These are phyloP conservation scores for Phasianus colchicus DNA, from an alignment of 2,113 vertebrate species.

Conservation along the genomic window DNA sequence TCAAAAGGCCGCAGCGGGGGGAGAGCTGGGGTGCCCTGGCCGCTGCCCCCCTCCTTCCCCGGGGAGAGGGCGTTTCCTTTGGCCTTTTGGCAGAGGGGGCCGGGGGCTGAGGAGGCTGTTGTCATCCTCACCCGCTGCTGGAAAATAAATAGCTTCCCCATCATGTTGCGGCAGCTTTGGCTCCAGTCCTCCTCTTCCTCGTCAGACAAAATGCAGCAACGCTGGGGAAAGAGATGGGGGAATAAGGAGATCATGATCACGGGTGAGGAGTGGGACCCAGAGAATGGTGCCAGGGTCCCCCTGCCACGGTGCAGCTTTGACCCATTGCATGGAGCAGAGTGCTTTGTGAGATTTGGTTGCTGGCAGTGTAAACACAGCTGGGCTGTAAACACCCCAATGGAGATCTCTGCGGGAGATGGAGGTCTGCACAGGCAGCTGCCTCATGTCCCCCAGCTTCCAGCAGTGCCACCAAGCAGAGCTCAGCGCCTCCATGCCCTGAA, in stretches of 20 bases:
- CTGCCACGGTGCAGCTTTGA: neutral
- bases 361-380: slow-evolving; percentile 56
- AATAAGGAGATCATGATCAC: neutral
- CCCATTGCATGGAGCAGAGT: neutral
- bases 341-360: slow-evolving; percentile 18
- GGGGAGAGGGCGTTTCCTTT: slow-evolving; percentile 68
- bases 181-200: slow-evolving; percentile 10
- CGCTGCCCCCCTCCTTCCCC: neutral
- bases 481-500: neutral
- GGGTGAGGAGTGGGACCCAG: neutral
- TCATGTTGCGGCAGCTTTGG: neutral
- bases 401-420: neutral
- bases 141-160: slow-evolving; percentile 47
- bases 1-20: slow-evolving; percentile 56
- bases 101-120: neutral
- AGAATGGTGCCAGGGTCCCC: neutral
- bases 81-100: slow-evolving; percentile 47
- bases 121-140: slow-evolving; percentile 46
- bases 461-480: neutral
- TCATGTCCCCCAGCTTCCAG: neutral
- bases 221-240: neutral
- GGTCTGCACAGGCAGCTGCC: neutral
- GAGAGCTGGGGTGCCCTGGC: neutral
- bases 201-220: too few relatives aligned
- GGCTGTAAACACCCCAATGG: neutral